A percentile compares a stretch with the other conserved stretches of the same genome.
phyloP scores from a whole-genome alignment of 2,113 vertebrate genomes.

The Montifringilla adamsi region DNA sequence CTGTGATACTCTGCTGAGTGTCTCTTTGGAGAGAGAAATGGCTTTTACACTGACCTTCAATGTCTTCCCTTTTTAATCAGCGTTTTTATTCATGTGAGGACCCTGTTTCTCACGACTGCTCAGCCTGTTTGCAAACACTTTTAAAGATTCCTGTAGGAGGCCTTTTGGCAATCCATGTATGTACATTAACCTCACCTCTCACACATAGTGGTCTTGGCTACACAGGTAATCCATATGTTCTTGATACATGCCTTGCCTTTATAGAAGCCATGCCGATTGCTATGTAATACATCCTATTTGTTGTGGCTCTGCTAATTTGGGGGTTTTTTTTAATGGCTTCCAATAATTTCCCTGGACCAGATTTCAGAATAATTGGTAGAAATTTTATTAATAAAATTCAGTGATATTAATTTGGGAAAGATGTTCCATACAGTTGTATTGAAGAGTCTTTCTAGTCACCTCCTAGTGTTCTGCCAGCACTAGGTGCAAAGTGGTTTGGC shows the following conservation, averaged over 20 bases:
- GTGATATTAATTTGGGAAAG: not conserved
- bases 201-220: not conserved
- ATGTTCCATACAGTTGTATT: not conserved
- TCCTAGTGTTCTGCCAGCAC: not conserved
- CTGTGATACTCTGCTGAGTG: not conserved
- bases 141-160: not conserved
- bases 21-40: not conserved
- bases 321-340: not conserved
- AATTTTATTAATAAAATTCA: not conserved
- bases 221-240: not conserved
- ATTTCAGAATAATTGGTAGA: not conserved
- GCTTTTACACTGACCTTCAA: not conserved
- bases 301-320: not conserved
- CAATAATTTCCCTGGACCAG: not conserved
- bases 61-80: conserved; percentile 20
- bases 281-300: not conserved
- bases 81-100: not conserved
- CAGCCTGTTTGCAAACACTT: not conserved
- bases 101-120: not conserved
- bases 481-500: not conserved
- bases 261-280: not conserved
- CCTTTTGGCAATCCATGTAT: not conserved
- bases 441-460: not conserved
- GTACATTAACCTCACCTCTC: not conserved
- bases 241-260: not conserved